A percentile compares a stretch with the other conserved stretches of the same genome.
Evolutionary conservation across 2,113 vertebrate genomes (phyloP).

Genomic region (Hippocampus guttulatus): DNA sequence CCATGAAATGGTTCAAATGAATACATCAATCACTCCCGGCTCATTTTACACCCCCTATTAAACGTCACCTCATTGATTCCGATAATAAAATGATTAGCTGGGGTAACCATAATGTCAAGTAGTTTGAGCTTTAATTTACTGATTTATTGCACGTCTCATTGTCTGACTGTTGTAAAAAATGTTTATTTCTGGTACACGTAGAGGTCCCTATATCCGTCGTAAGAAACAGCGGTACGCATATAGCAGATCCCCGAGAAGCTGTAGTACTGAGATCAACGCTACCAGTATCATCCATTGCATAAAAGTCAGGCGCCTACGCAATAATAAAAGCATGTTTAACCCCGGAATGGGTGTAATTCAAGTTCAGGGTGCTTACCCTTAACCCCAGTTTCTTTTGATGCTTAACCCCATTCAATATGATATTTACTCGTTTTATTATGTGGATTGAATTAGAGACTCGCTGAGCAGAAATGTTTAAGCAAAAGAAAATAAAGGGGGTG

Average conservation of each 20-base stretch:
- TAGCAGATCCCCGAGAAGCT: conserved; percentile 1
- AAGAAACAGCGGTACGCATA: conserved; percentile 23
- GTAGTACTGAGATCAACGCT: conserved; percentile 36
- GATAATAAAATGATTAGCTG: conserved; percentile 27
- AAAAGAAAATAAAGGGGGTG: background rate
- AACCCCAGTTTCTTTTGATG: background rate
- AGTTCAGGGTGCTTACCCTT: background rate
- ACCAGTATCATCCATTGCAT: conserved; percentile 41
- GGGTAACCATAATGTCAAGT: conserved; percentile 10
- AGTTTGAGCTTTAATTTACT: conserved; percentile 7
- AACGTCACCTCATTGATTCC: conserved; percentile 29
- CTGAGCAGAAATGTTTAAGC: background rate
- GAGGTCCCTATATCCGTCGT: conserved; percentile 20
- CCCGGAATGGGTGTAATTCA: background rate
- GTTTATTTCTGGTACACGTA: conserved; percentile 14
- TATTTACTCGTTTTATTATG: background rate
- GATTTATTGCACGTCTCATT: background rate
- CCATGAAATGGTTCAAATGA: conserved; percentile 19
- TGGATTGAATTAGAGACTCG: background rate
- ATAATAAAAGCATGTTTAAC: background rate
- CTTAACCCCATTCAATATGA: background rate
- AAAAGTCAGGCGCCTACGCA: conserved; percentile 24
- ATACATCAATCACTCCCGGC: conserved; percentile 33
- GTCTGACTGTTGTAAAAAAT: conserved; percentile 4
- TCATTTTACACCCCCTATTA: conserved; percentile 33